These are phyloP conservation scores for Cinclus mexicanus DNA, from an alignment of 2,113 vertebrate species.

Conservation along the genomic window DNA sequence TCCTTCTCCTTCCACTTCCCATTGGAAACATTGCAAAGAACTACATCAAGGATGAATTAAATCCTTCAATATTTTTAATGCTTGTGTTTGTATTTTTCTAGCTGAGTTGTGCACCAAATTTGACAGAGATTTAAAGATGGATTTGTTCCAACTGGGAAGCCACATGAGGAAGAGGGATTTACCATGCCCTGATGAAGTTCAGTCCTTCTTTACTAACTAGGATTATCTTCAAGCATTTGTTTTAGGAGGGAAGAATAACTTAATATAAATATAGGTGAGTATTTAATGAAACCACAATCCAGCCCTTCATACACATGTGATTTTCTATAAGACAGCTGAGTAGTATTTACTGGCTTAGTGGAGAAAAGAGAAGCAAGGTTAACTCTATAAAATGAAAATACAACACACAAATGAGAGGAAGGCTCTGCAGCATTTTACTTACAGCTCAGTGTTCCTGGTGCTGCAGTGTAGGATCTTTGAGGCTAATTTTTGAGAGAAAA, in stretches of 20 bases:
- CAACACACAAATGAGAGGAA: neutral
- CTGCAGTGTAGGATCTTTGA: neutral
- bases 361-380: neutral
- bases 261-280: neutral
- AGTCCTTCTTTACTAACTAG: neutral
- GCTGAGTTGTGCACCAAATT: neutral
- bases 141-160: neutral
- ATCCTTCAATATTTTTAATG: neutral
- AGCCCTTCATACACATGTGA: neutral
- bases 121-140: neutral
- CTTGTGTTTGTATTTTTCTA: neutral
- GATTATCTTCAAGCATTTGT: neutral
- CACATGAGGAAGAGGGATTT: neutral
- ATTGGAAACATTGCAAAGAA: neutral
- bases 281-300: neutral
- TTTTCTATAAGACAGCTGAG: neutral
- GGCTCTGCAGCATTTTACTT: neutral
- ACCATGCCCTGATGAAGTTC: neutral
- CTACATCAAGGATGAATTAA: neutral
- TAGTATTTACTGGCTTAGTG: neutral
- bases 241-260: neutral
- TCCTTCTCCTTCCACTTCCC: neutral
- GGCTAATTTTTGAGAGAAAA: neutral
- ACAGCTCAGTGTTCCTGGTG: neutral
- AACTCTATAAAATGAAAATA: neutral